A percentile compares a stretch with the other conserved stretches of the same genome.
Evolutionary conservation across 2,113 vertebrate genomes (phyloP).

Genomic region (Lagopus muta): DNA sequence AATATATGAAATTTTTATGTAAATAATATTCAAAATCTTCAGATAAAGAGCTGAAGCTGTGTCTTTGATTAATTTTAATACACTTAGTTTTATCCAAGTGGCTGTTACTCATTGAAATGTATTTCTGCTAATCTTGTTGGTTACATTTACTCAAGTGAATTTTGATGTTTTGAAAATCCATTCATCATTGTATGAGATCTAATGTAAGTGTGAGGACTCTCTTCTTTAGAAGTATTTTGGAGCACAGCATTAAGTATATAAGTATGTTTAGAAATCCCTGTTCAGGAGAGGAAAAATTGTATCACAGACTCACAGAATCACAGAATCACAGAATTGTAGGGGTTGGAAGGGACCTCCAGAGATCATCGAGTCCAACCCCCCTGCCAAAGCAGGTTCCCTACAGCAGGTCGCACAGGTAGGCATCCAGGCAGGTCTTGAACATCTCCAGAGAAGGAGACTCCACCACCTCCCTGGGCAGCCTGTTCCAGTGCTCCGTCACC

Average conservation of each 20-base stretch:
- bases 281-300: constrained; percentile 50
- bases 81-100: not conserved
- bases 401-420: too few relatives aligned
- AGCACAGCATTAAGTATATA: constrained; percentile 10
- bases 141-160: not conserved
- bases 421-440: too few relatives aligned
- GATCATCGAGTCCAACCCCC: too few relatives aligned
- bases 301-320: too few relatives aligned
- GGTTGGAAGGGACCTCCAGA: too few relatives aligned
- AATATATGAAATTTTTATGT: rapidly evolving
- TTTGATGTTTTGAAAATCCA: constrained; percentile 31
- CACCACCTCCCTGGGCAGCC: too few relatives aligned
- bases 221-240: constrained; percentile 60
- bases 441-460: too few relatives aligned
- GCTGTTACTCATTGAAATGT: not conserved
- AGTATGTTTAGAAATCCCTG: constrained; percentile 54
- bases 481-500: too few relatives aligned
- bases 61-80: not conserved
- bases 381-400: too few relatives aligned
- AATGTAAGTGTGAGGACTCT: constrained; percentile 35
- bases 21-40: not conserved
- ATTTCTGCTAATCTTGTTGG: not conserved
- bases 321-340: too few relatives aligned
- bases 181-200: constrained; percentile 36
- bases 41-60: not conserved